Percentiles rank a stretch among this genome's conserved stretches.
Evolutionary conservation across 2,113 vertebrate genomes (phyloP).

Genomic region (Rhizomys pruinosus): DNA sequence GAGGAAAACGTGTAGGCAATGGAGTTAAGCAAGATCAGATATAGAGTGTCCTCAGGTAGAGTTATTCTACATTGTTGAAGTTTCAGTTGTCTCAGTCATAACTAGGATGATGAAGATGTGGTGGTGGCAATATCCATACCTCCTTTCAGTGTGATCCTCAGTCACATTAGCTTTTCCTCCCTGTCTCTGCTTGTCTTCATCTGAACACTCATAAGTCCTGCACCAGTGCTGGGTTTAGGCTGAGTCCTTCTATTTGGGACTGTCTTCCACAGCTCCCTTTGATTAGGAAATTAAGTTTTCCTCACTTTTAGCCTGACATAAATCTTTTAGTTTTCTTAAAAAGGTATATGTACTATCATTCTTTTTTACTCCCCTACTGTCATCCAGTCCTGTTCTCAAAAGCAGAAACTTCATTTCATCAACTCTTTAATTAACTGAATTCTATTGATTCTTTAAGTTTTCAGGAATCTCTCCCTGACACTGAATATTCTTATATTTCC

Average conservation of each 20-base stretch:
- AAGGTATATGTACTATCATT: not conserved
- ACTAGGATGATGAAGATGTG: not conserved
- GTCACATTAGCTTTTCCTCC: not conserved
- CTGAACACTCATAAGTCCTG: not conserved
- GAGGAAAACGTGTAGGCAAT: not conserved
- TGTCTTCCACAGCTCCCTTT: not conserved
- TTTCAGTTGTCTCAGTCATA: not conserved
- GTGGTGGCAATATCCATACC: not conserved
- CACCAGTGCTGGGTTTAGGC: not conserved
- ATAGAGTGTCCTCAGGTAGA: not conserved
- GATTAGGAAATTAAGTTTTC: not conserved
- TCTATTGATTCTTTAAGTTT: not conserved
- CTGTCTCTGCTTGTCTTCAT: not conserved
- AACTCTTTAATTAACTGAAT: slow-evolving; percentile 3
- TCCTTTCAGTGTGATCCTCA: not conserved
- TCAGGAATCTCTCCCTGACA: not conserved
- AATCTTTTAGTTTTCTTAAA: not conserved
- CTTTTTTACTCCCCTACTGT: not conserved
- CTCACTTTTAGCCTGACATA: not conserved
- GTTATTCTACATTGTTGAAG: not conserved
- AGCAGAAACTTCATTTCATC: not conserved
- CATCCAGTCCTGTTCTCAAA: not conserved
- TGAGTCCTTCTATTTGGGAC: not conserved
- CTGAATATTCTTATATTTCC: not conserved
- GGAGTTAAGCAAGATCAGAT: not conserved